A percentile compares a stretch with the other conserved stretches of the same genome.
phyloP scores from a whole-genome alignment of 2,888 invertebrate species.

The Conistra vaccinii region DNA sequence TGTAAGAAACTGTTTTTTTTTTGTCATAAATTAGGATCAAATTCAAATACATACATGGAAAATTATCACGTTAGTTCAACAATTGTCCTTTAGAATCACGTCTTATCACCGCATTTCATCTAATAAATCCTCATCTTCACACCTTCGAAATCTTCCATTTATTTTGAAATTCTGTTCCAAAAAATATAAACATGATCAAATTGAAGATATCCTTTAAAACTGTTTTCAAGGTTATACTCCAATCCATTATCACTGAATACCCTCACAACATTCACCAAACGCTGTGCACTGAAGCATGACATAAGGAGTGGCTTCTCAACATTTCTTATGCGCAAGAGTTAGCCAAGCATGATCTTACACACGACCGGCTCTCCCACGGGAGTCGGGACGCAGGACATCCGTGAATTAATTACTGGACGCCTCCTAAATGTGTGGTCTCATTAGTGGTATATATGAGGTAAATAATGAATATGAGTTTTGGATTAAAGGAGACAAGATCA shows the following conservation, averaged over 20 bases:
- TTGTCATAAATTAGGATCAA: neutral
- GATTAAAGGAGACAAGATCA: neutral
- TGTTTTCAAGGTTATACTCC: constrained; percentile 8
- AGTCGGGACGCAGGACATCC: constrained; percentile 63
- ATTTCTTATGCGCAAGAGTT: constrained; percentile 57
- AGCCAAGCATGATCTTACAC: constrained; percentile 72
- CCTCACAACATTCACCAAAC: constrained; percentile 36
- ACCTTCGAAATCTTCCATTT: neutral
- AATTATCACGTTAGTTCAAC: neutral
- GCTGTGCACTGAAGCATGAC: constrained; percentile 43
- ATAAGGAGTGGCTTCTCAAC: constrained; percentile 60
- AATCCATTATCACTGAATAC: constrained; percentile 3
- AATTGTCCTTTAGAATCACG: neutral
- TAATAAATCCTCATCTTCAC: neutral
- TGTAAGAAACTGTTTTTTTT: neutral
- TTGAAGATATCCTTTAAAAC: neutral
- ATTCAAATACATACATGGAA: neutral
- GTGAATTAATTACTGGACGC: constrained; percentile 47
- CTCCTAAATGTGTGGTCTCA: constrained; percentile 35
- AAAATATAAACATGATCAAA: neutral
- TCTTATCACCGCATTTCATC: neutral
- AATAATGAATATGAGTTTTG: constrained; percentile 1
- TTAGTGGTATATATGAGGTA: constrained; percentile 10
- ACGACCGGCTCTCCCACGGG: constrained; percentile 77
- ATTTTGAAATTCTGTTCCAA: neutral